These are phyloP conservation scores for Pyrgilauda ruficollis DNA, from an alignment of 2,113 vertebrate species.

Conservation along the genomic window DNA sequence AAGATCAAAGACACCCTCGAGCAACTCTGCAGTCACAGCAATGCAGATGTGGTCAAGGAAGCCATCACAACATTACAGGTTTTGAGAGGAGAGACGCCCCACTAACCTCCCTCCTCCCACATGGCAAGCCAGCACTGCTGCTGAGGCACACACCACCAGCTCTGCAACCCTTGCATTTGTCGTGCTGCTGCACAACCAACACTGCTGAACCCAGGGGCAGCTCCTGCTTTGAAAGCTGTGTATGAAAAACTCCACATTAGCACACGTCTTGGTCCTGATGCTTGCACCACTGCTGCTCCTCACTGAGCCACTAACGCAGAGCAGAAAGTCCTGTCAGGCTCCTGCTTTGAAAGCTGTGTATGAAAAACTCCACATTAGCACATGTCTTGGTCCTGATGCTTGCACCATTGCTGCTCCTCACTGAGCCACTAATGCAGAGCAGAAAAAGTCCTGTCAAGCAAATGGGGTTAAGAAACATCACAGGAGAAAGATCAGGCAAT, in stretches of 20 bases:
- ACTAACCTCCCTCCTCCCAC: neutral
- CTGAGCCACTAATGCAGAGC: neutral
- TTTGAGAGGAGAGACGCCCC: conserved; percentile 51
- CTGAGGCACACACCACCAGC: neutral
- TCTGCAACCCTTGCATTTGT: neutral
- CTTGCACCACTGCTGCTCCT: neutral
- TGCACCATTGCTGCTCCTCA: neutral
- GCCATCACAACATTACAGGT: conserved; percentile 73
- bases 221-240: neutral
- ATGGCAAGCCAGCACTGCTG: neutral
- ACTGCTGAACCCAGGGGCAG: neutral
- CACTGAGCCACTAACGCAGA: neutral
- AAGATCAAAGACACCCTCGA: conserved; percentile 79
- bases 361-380: neutral
- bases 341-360: neutral
- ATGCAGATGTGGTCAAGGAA: conserved; percentile 75
- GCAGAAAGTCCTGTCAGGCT: neutral
- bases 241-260: neutral
- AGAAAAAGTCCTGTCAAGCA: neutral
- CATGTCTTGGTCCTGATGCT: neutral
- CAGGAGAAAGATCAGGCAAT: neutral
- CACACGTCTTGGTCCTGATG: neutral
- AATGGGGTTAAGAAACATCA: neutral
- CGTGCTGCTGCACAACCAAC: neutral
- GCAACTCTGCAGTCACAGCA: conserved; percentile 75